Base-by-base conservation (phyloP, 2,113 vertebrate species). In the Daboia siamensis region DNA sequence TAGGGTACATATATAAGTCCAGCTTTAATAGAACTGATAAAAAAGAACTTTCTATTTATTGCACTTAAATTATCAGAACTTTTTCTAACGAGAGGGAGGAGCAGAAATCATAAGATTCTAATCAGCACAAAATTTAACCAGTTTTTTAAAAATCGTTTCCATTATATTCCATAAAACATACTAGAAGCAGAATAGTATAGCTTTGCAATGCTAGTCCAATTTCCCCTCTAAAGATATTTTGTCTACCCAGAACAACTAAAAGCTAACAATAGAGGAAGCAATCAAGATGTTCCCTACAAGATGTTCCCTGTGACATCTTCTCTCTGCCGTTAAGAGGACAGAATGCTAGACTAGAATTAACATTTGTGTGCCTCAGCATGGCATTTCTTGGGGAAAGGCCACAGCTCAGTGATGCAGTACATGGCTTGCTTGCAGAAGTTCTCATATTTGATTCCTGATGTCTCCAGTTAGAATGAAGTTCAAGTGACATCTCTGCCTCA, bases 121-220 rank as follows among this genome's bases (percentile, higher is more conserved):
- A 46, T 57, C 24, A 54, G 48, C 4, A 85, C 17, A 48, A 85
- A 89, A 39, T 86, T 48, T 54, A 85, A 23, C 7, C 74, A 80
- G 17, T 9, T 39, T 33, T 88, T 85, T 86, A 8, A 95, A 93
- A 93, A 95, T 80, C 93, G 93, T 96, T 96, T 93, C 93, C 94
- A 95, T 96, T 96, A 93, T 94, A 95, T 96, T 91, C 48, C 90
- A 61, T 69, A 74, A 93, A 91, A 93, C 55, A 87, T 94, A 93
- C 90, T 89, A 95, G 84, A 91, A 93, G 0, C 93, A 93, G 91
- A 94, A 64, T 87, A 94, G 92, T 94, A 56, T 92, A 95, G 95
- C 94, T 93, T 94, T 93, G 91, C 94, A 94, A 94, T 48, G 21
- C 8, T 80, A 84, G 26, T 52, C 51, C 61, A 88, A n/a, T 94